Conservation (phyloP, 2,888 invertebrate genomes). For the Tillus elongatus region DNA sequence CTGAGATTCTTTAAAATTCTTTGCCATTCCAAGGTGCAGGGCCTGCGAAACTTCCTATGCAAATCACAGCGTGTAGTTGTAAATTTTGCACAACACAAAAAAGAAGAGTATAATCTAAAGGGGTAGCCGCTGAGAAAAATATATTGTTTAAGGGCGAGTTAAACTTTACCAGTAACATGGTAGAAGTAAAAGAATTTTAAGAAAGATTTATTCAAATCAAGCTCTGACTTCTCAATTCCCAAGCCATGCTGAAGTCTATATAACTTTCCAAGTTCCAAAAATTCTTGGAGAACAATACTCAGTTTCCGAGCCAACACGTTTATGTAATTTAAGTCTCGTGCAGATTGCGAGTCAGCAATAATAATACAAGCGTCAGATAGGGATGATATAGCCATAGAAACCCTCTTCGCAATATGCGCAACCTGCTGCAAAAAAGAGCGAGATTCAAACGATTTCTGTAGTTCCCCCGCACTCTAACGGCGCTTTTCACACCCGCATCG, state of each 20-base stretch:
- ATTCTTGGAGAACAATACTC: constrained; percentile 19
- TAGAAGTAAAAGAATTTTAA: constrained; percentile 5
- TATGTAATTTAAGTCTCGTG: constrained; percentile 24
- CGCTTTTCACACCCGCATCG: background rate
- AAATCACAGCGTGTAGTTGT: background rate
- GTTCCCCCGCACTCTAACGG: constrained; percentile 11
- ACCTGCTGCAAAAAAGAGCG: constrained; percentile 18
- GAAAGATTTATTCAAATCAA: constrained; percentile 15
- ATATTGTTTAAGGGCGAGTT: constrained; percentile 2
- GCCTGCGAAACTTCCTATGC: too few species aligned
- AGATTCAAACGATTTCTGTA: constrained; percentile 18
- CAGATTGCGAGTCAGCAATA: constrained; percentile 28
- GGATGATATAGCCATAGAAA: constrained; percentile 27
- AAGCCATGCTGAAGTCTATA: constrained; percentile 10
- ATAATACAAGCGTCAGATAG: constrained; percentile 26
- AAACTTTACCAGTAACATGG: background rate
- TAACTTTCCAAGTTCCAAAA: constrained; percentile 13
- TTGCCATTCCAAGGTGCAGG: too few species aligned
- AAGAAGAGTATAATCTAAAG: constrained; percentile 1
- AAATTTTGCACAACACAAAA: background rate
- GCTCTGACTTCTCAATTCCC: constrained; percentile 5
- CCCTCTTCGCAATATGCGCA: constrained; percentile 22
- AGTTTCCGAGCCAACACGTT: constrained; percentile 24
- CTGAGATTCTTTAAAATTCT: too few species aligned
- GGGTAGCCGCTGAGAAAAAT: background rate